A percentile compares a stretch with the other conserved stretches of the same genome.
Conservation (phyloP, 2,797 vertebrate species). For the Echiichthys vipera region DNA sequence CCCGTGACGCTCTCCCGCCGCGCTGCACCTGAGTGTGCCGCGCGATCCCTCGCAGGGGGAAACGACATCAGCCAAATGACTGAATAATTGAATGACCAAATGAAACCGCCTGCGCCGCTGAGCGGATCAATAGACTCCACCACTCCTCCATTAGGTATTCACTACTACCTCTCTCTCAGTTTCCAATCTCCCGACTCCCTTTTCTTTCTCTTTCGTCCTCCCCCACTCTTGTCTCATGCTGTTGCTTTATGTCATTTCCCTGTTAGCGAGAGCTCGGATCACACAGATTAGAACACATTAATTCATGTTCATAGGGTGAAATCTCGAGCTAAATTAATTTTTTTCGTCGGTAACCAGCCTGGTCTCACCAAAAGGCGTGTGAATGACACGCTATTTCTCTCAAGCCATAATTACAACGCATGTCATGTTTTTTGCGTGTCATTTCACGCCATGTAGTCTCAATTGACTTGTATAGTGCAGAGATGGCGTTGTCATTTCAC, state of each 20-base stretch:
- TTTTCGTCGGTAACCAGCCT: too few relatives aligned
- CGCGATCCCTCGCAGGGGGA: constrained; percentile 47
- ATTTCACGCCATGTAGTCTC: too few relatives aligned
- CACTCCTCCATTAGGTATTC: constrained; percentile 61
- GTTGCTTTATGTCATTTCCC: background rate
- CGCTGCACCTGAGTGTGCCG: constrained; percentile 41
- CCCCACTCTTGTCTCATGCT: constrained; percentile 11
- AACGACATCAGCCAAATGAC: constrained; percentile 77
- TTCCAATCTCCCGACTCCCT: constrained; percentile 39
- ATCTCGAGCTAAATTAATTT: too few relatives aligned
- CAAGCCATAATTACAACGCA: too few relatives aligned
- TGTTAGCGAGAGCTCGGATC: too few relatives aligned
- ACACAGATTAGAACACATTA: too few relatives aligned
- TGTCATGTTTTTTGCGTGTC: too few relatives aligned
- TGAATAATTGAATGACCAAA: constrained; percentile 80
- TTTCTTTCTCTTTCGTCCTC: constrained; percentile 21
- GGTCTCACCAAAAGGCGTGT: too few relatives aligned
- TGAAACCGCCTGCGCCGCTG: constrained; percentile 69
- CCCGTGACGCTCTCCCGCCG: constrained; percentile 21
- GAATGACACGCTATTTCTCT: too few relatives aligned
- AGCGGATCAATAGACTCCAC: constrained; percentile 73
- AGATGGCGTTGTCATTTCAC: too few relatives aligned
- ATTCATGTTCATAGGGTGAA: too few relatives aligned
- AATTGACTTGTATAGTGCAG: too few relatives aligned
- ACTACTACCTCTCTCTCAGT: constrained; percentile 22